These are phyloP conservation scores for Rhincodon typus DNA, from an alignment of 2,797 vertebrate genomes.

Conservation along the genomic window DNA sequence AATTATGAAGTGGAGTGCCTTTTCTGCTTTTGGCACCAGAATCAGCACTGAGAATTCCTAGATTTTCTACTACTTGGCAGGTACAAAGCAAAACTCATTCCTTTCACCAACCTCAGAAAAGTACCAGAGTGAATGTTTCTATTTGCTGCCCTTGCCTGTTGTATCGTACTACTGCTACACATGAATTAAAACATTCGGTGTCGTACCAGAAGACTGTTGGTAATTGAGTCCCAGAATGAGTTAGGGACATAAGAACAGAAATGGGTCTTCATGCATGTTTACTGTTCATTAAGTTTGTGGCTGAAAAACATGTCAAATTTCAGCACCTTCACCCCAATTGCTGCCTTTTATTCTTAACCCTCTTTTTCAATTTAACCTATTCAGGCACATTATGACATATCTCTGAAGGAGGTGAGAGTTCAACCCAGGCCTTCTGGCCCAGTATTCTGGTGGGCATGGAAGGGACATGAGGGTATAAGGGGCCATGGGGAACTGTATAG, in stretches of 20 bases:
- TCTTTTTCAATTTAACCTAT: no score
- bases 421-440: no score
- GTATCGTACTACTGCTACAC: neutral
- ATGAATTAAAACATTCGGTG: neutral
- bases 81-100: neutral
- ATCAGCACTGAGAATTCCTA: neutral
- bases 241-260: neutral
- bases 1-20: neutral
- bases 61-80: neutral
- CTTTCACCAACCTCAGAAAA: neutral
- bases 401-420: no score
- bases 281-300: no score
- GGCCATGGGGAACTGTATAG: no score
- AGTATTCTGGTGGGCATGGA: no score
- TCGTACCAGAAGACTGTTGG: neutral
- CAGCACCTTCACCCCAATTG: no score
- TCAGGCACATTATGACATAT: no score
- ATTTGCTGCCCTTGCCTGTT: neutral
- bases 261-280: neutral
- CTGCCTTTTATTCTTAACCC: no score
- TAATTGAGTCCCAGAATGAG: neutral
- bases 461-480: no score
- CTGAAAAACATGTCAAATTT: no score
- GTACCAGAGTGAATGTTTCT: neutral
- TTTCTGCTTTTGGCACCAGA: neutral